A percentile compares a stretch with the other conserved stretches of the same genome.
These are phyloP conservation scores for Deroplatys truncata DNA, from an alignment of 2,888 invertebrate species.

Conservation along the genomic window DNA sequence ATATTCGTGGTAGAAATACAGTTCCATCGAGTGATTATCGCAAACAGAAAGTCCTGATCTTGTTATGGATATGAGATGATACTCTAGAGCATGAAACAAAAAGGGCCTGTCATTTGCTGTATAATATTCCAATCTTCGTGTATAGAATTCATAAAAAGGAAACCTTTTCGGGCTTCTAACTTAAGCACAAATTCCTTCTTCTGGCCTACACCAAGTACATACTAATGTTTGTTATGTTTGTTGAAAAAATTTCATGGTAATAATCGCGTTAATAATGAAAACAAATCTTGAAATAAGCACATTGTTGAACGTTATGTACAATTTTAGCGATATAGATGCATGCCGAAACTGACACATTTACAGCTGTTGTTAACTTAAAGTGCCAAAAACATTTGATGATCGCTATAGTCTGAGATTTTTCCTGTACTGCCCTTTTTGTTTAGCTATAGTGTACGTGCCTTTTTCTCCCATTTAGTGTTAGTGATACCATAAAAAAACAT, in stretches of 20 bases:
- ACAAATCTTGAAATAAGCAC: background rate
- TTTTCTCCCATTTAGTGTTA: background rate
- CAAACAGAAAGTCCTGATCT: background rate
- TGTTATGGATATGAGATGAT: background rate
- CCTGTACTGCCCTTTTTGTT: background rate
- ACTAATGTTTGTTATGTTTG: background rate
- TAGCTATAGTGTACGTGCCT: background rate
- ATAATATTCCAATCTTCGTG: background rate
- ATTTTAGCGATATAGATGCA: background rate
- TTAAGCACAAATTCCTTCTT: background rate
- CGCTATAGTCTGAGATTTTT: background rate
- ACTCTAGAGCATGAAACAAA: background rate
- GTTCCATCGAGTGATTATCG: background rate
- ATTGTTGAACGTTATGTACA: background rate
- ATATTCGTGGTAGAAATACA: background rate
- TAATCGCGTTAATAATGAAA: background rate
- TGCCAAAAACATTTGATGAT: background rate
- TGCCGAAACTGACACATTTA: background rate
- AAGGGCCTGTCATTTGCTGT: background rate
- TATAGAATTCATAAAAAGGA: background rate
- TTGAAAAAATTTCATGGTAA: background rate
- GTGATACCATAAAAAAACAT: background rate
- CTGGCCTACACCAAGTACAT: background rate
- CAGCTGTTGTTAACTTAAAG: background rate
- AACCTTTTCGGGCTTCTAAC: background rate